Evolutionary conservation across 2,113 vertebrate genomes (phyloP), one percentile per base, ranked within the genome.

Genomic region (Megaceryle maxima): DNA sequence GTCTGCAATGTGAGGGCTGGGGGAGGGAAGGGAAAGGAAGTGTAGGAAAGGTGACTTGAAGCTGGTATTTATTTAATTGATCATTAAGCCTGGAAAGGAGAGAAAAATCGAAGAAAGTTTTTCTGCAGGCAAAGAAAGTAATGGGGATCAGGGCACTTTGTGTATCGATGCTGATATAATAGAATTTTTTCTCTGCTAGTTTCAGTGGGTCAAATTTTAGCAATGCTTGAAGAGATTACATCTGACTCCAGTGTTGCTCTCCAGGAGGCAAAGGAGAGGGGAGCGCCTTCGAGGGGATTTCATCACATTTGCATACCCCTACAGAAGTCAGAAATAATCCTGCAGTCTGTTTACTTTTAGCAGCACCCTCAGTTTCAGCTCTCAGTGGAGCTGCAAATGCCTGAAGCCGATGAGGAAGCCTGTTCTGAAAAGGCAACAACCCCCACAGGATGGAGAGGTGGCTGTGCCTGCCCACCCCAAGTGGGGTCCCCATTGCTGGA

Each of bases 1-100:
- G 64, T 46, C 70, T 51, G 59, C 26, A 55, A 4, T 1, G 22
- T 12, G 0, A 66, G 44, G 59, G 46, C n/a, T 59, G 83, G 22
- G n/a, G 80, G 24, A 59, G 13, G 60, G 43, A 46, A 35, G 43
- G 59, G 25, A 55, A 16, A 37, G 53, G 80, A 91, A 70, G n/a
- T 4, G 56, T 29, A 73, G 24, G 74, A 57, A 95, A 95, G 75
- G 63, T 83, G 77, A 46, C 85, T 78, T 9, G 81, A 74, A 89
- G 77, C 53, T 53, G 73, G 28, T 72, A 64, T 95, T 97, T 94
- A 53, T 51, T 46, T 76, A 91, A 96, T 83, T 89, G 76, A 88
- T 87, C 79, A 57, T 76, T 84, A 57, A 82, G 78, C 46, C 57
- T 53, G 63, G 63, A 66, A 86, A 73, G 41, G 22, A 39, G 22